Base-by-base conservation (phyloP, 1,140 invertebrate species). In the Caenorhabditis elegans region DNA sequence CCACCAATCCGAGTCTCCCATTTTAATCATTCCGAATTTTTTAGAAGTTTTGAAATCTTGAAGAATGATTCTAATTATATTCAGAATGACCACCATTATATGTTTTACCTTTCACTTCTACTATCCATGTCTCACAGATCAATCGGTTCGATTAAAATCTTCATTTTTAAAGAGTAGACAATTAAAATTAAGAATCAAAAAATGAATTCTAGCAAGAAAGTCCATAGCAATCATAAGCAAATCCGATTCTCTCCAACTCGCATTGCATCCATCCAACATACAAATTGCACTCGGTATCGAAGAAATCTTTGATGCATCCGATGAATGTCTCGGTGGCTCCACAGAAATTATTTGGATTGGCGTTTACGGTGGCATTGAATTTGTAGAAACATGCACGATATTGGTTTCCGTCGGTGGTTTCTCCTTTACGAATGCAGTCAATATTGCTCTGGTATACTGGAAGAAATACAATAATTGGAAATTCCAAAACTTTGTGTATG, bases 191-290 rank as follows among this genome's bases (percentile, higher is more conserved):
- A n/a, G n/a, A n/a, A n/a, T n/a, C n/a, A n/a, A n/a, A n/a, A n/a
- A n/a, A n/a, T n/a, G n/a, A n/a, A 47, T 11, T 4, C 43, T 79
- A 65, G 26, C 36, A 43, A 3, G 53, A 3, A 31, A 83, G 53
- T 28, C 60, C 51, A 39, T 49, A 76, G 36, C 82, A 83, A 53
- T 83, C 82, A 47, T 79, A 79, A n/a, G 82, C 77, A 47, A 70
- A 83, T n/a, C 76, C 82, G 77, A 79, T 43, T 36, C 82, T 60
- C 22, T 79, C 49, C 24, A 51, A 28, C 31, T 83, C 82, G 49
- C 82, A 83, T 15, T 60, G 19, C 43, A 79, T 48, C 82, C 82
- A 83, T 39, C 82, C 82, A 22, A 70, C 53, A 24, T 79, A 51
- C 31, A 13, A 6, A 36, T 28, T 60, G 15, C 48, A 75, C 24